Base-by-base conservation (phyloP, 2,113 vertebrate genomes). In the Leptobrachium ailaonicum region DNA sequence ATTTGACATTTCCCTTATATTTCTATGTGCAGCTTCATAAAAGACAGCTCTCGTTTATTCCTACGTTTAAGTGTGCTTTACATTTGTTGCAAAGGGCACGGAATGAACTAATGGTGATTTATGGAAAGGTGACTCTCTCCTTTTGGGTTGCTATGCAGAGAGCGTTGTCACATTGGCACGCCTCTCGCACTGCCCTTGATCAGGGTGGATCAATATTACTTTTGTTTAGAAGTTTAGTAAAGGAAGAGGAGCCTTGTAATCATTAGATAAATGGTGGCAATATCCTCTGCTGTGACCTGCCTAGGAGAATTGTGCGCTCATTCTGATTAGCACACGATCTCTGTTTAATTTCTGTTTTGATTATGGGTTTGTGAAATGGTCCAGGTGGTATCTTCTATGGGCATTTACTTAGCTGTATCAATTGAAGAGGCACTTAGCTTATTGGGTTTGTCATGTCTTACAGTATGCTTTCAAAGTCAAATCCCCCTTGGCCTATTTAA, bases 141-240 rank as follows among this genome's bases (percentile, higher is more conserved):
- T 66, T 69, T 72, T 50, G 68, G 68, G 44, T 70, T 47, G 68
- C n/a, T 41, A 80, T 70, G 45, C 64, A 64, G 62, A 58, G 54
- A 60, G 62, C 43, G 47, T 50, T 47, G 64, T 81, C 79, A 81
- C 72, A 63, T 68, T 81, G 41, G 42, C 79, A 58, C 32, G 4
- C 72, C 72, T 69, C 7, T 50, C 42, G 9, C 53, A 69, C 43
- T 80, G 66, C 50, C 53, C 79, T 80, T 80, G 53, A 69, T 80
- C 70, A 53, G 66, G 20, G 42, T 2, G 43, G 78, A 81, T 81
- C 79, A 81, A 81, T 81, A 81, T 62, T 54, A 74, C 79, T 81
- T 75, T 69, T 74, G 58, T 44, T 41, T 56, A 13, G 63, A 66
- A 58, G 41, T 67, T 58, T 56, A 41, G 56, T 47, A 69, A 58